Evolutionary conservation across 2,797 vertebrate species (phyloP).

Genomic region (Coregonus ussuriensis): DNA sequence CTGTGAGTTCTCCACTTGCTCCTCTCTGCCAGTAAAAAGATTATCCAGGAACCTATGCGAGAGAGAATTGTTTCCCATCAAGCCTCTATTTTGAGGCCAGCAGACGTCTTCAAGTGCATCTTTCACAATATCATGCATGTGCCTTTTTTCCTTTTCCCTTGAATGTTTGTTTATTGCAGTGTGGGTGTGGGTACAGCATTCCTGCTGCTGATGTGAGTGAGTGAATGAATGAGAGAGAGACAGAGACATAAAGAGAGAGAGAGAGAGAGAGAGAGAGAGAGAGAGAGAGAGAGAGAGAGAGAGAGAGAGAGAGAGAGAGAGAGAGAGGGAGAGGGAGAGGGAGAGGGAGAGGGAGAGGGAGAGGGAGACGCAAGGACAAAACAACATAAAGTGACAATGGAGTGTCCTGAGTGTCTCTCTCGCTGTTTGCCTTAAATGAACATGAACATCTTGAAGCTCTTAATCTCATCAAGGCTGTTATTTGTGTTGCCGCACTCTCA

Average conservation of each 20-base stretch:
- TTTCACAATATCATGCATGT: conserved; percentile 33
- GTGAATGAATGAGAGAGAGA: conserved; percentile 34
- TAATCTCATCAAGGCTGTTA: conserved; percentile 78
- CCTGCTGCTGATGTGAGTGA: conserved; percentile 15
- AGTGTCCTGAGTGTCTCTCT: conserved; percentile 48
- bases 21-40: conserved; percentile 9
- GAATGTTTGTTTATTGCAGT: conserved; percentile 49
- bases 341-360: no score
- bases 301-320: conserved; percentile 9
- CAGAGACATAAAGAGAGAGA: no score
- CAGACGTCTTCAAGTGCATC: conserved; percentile 37
- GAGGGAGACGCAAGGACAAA: conserved; percentile 28
- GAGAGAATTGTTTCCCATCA: conserved; percentile 14
- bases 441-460: conserved; percentile 81
- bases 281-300: no score
- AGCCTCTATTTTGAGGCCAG: conserved; percentile 35
- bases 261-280: no score
- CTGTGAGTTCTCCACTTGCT: conserved; percentile 14
- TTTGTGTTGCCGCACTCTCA: conserved; percentile 63
- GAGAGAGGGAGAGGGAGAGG: neutral
- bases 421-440: conserved; percentile 63
- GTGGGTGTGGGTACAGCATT: conserved; percentile 26
- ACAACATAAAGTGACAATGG: conserved; percentile 65
- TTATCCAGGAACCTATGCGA: conserved; percentile 11
- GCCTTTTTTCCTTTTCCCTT: conserved; percentile 6